Conservation (phyloP, 2,113 vertebrate species). For the Phalacrocorax carbo region DNA sequence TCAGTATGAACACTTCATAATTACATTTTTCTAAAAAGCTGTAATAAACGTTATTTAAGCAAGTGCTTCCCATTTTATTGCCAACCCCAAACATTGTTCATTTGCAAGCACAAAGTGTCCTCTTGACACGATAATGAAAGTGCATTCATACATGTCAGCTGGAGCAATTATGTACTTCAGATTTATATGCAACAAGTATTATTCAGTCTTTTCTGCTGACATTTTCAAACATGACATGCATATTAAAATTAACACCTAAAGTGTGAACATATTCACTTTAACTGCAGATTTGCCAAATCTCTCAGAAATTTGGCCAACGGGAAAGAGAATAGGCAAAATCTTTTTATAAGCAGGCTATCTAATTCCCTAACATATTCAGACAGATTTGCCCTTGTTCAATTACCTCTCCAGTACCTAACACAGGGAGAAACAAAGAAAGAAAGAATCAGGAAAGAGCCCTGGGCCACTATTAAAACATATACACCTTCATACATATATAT, state of each 20-base stretch:
- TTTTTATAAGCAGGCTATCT: neutral
- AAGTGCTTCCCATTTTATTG: slow-evolving; percentile 75
- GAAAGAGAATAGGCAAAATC: neutral
- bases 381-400: neutral
- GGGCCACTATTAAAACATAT: neutral
- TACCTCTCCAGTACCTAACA: neutral
- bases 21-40: slow-evolving; percentile 74
- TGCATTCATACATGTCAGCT: slow-evolving; percentile 80
- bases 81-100: slow-evolving; percentile 71
- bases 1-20: slow-evolving; percentile 72
- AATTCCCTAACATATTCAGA: neutral
- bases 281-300: neutral
- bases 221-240: slow-evolving; percentile 72
- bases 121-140: slow-evolving; percentile 82
- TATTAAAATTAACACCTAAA: slow-evolving; percentile 73
- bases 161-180: slow-evolving; percentile 79
- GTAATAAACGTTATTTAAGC: slow-evolving; percentile 78
- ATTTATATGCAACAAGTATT: slow-evolving; percentile 70
- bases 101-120: slow-evolving; percentile 78
- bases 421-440: neutral
- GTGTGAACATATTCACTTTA: neutral
- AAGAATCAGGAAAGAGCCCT: neutral
- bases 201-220: slow-evolving; percentile 76
- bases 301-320: neutral
- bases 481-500: too few species aligned